Evolutionary conservation across 2,797 vertebrate species (phyloP), one percentile per base, ranked within the genome.

Genomic region (Lithobates sylvaticus): DNA sequence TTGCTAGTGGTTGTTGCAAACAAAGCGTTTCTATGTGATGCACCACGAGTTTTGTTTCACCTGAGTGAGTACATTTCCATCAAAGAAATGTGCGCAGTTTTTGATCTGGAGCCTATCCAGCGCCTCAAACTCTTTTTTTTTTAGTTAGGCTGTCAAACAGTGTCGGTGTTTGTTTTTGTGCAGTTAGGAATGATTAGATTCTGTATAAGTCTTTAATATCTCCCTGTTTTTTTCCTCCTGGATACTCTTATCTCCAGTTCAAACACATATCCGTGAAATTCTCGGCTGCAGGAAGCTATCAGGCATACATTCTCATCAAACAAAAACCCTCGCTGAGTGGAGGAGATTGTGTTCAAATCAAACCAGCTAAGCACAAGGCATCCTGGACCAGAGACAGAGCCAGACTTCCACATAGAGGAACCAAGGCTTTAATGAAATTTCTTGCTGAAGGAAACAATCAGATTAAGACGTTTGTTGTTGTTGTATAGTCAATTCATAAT

Each of bases 161-260:
- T 81, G 54, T 82, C 72, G 44, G 32, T 73, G 70, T 82, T 81
- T 81, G 78, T 81, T 54, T 71, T 47, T 27, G 77, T 54, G 70
- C 77, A 39, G 84, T 74, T 68, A 81, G 72, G 34, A 83, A 78
- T 47, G 74, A 85, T 83, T 83, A 73, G 74, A 86, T 86, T 78
- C 50, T 73, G 23, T 76, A 72, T 39, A 81, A 77, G 79, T 71
- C 67, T 83, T 83, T 86, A 86, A 86, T 72, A 86, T 83, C 78
- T 76, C 67, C 64, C 75, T 64, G 54, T 67, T 79, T 77, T 36
- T 26, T 83, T 74, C 34, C 39, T 34, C 64, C 69, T 74, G 39
- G 83, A 74, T 83, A 69, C 39, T 75, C 86, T 87, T 87, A 87
- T 87, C 86, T 74, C 21, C 86, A 61, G 75, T 83, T 87, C 76